phyloP scores from a whole-genome alignment of 2,113 vertebrate species.

The Antechinus flavipes region DNA sequence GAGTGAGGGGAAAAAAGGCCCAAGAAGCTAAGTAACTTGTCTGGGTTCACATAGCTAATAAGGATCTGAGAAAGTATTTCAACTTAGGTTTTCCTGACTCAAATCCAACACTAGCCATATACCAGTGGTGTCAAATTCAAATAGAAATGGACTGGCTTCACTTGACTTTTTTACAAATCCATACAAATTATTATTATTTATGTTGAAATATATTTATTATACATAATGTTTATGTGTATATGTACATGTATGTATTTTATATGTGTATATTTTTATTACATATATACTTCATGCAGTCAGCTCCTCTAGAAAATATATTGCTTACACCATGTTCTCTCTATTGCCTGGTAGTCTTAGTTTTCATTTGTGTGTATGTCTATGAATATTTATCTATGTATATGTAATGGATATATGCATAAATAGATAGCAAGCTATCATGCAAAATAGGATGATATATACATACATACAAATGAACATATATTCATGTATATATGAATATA shows the following conservation, averaged over 20 bases:
- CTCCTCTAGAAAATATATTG: background rate
- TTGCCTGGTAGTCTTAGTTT: background rate
- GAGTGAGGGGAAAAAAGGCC: background rate
- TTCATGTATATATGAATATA: background rate
- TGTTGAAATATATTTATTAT: background rate
- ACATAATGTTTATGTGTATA: no score
- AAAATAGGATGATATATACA: background rate
- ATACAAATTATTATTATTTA: background rate
- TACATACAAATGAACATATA: background rate
- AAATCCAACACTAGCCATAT: background rate
- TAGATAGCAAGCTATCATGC: background rate
- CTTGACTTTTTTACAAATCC: background rate
- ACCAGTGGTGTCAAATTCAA: background rate
- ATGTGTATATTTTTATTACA: no score
- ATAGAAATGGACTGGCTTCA: background rate
- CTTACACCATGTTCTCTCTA: background rate
- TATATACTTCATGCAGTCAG: background rate
- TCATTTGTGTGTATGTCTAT: background rate
- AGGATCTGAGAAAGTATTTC: background rate
- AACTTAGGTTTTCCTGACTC: background rate
- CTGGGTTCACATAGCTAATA: background rate
- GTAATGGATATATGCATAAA: background rate
- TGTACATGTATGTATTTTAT: no score
- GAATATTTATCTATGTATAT: background rate
- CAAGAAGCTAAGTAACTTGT: background rate